A percentile compares a stretch with the other conserved stretches of the same genome.
These are phyloP conservation scores for Ammodytes dubius DNA, from an alignment of 2,113 vertebrate genomes.

Conservation along the genomic window DNA sequence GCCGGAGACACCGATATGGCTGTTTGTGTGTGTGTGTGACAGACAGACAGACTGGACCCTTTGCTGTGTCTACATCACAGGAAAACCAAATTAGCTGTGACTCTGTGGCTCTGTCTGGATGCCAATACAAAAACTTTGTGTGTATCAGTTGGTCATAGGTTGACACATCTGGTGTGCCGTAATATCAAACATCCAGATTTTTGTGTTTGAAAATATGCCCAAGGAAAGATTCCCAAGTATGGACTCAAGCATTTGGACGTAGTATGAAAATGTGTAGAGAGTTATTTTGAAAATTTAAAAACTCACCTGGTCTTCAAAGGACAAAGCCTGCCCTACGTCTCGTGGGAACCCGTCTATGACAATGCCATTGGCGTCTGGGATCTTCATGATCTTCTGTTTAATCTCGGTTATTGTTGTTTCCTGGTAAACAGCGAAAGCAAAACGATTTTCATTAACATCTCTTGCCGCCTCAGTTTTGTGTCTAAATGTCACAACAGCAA, in stretches of 20 bases:
- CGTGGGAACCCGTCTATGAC: conserved; percentile 98
- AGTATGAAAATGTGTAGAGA: too few relatives aligned
- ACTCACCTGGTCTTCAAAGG: conserved; percentile 98
- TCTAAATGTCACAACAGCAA: conserved; percentile 1
- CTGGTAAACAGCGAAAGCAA: conserved; percentile 76
- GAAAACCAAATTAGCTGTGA: neutral
- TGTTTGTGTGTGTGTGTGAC: conserved; percentile 28
- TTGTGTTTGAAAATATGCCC: too few relatives aligned
- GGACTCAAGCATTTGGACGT: neutral
- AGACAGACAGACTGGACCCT: neutral
- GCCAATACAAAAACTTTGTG: neutral
- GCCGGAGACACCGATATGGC: neutral
- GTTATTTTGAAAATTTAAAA: neutral
- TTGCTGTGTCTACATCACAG: neutral
- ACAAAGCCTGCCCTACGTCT: conserved; percentile 96
- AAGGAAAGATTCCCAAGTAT: too few relatives aligned
- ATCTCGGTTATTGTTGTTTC: conserved; percentile 99
- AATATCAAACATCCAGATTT: neutral
- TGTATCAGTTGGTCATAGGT: neutral
- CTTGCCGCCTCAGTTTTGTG: neutral
- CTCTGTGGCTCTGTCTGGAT: neutral
- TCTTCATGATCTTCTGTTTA: conserved; percentile 98
- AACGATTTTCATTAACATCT: neutral
- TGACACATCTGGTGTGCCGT: neutral
- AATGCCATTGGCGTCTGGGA: conserved; percentile 94